Conservation (phyloP, 2,113 vertebrate genomes). For the Coregonus clupeaformis region DNA sequence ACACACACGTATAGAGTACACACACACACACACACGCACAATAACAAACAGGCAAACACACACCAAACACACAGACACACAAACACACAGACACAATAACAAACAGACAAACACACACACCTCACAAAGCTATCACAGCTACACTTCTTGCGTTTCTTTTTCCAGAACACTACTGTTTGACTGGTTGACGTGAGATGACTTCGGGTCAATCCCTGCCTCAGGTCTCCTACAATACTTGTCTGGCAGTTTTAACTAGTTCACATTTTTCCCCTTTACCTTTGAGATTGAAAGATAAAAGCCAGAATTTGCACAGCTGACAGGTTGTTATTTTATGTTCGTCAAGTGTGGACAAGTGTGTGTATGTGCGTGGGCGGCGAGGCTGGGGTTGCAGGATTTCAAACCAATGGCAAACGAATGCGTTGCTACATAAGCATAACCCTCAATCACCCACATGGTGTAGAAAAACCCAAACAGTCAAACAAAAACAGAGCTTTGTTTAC, state of each 20-base stretch:
- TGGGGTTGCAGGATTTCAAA: conserved; percentile 39
- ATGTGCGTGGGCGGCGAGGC: conserved; percentile 19
- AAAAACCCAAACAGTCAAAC: conserved; percentile 23
- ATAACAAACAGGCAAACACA: background rate
- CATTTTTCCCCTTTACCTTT: conserved; percentile 9
- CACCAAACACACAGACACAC: background rate
- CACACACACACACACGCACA: background rate
- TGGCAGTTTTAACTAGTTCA: background rate
- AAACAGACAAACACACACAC: too few relatives aligned
- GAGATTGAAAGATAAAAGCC: conserved; percentile 40
- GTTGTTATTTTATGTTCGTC: conserved; percentile 44
- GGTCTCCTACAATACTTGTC: conserved; percentile 3
- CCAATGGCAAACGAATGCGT: conserved; percentile 24
- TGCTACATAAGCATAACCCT: conserved; percentile 32
- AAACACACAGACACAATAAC: background rate
- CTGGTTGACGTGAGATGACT: background rate
- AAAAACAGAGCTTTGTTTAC: conserved; percentile 23
- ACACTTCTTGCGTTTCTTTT: background rate
- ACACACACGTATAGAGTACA: background rate
- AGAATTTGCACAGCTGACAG: conserved; percentile 39
- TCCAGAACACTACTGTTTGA: background rate
- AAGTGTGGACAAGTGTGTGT: conserved; percentile 19
- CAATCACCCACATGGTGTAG: conserved; percentile 21
- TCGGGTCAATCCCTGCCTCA: conserved; percentile 11
- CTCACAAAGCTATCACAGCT: background rate